Evolutionary conservation across 2,797 vertebrate genomes (phyloP).

Genomic region (Propithecus deckenii): DNA sequence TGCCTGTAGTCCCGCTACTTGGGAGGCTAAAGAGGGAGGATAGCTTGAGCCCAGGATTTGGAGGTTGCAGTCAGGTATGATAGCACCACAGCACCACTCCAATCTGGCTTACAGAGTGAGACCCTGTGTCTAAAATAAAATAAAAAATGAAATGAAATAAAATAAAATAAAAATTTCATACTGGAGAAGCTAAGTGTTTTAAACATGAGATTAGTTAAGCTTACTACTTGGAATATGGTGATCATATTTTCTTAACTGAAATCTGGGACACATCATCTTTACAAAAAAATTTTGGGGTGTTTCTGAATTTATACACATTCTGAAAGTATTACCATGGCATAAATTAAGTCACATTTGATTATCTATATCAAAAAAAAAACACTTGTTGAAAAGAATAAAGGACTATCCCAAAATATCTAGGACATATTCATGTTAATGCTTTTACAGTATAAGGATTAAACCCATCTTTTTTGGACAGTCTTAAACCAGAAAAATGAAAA

Average conservation of each 20-base stretch:
- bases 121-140: no score
- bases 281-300: not conserved
- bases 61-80: no score
- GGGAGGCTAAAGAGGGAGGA: not conserved
- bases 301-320: conserved; percentile 27
- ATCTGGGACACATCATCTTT: not conserved
- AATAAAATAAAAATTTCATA: not conserved
- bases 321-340: not conserved
- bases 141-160: not conserved
- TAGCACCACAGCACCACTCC: no score
- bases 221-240: not conserved
- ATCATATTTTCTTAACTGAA: not conserved
- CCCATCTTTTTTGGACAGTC: not conserved
- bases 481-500: conserved; percentile 1
- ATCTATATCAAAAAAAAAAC: not conserved
- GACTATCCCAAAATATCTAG: not conserved
- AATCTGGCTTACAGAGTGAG: no score
- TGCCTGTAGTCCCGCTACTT: not conserved
- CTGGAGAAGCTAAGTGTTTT: not conserved
- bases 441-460: not conserved
- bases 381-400: conserved; percentile 26
- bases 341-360: conserved; percentile 27
- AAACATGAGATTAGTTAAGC: not conserved
- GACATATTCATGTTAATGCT: not conserved
- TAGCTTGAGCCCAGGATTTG: no score